Conservation (phyloP, 2,113 vertebrate genomes). For the Tringa solitaria region DNA sequence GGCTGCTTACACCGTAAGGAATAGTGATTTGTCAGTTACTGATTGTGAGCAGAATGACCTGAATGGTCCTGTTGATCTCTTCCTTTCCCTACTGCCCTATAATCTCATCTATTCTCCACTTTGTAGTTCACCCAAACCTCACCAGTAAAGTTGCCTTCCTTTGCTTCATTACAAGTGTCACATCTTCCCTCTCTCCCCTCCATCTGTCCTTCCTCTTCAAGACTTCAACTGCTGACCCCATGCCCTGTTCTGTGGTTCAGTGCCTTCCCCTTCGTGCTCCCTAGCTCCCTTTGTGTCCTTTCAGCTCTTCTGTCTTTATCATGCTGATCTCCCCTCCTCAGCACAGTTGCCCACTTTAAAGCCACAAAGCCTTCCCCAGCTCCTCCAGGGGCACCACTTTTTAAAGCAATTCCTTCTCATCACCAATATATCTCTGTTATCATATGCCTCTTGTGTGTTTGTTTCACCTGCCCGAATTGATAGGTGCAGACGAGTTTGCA, state of each 20-base stretch:
- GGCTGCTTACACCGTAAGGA: neutral
- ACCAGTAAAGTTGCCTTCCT: neutral
- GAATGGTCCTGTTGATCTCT: neutral
- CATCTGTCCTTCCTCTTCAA: neutral
- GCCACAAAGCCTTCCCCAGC: conserved; percentile 14
- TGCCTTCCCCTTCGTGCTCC: conserved; percentile 5
- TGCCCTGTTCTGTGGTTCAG: neutral
- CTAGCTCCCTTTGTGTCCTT: conserved; percentile 21
- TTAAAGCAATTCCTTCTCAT: neutral
- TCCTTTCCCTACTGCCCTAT: neutral
- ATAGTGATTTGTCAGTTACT: neutral
- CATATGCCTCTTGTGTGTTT: neutral
- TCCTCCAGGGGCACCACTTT: neutral
- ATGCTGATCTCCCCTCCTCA: conserved; percentile 19
- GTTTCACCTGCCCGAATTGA: neutral
- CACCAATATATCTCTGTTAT: neutral
- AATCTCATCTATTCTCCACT: neutral
- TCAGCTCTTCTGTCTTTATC: conserved; percentile 37
- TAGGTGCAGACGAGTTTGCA: neutral
- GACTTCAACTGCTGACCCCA: neutral
- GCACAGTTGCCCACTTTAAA: neutral
- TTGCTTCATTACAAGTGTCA: neutral
- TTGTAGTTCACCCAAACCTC: neutral
- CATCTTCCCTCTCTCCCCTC: neutral
- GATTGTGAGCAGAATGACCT: neutral